Conservation (phyloP, 2,888 invertebrate species). For the Molorchus minor region DNA sequence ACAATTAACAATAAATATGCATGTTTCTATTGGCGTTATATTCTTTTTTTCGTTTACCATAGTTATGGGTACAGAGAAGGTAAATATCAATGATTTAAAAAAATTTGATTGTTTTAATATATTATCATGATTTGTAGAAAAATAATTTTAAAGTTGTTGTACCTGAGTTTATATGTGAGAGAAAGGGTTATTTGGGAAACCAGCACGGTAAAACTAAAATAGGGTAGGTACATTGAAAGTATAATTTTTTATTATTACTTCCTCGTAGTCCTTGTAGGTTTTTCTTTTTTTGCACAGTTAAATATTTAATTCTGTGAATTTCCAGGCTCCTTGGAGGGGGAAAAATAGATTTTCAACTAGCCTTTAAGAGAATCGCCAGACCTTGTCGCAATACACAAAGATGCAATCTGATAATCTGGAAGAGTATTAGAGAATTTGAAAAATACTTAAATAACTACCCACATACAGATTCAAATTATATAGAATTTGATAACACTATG, state of each 20-base stretch:
- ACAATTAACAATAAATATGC: no score
- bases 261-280: no score
- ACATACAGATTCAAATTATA: background rate
- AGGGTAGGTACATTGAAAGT: constrained; percentile 9
- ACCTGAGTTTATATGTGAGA: constrained; percentile 15
- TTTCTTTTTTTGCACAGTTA: background rate
- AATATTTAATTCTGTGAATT: background rate
- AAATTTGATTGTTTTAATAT: background rate
- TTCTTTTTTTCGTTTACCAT: background rate
- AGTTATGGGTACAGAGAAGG: background rate
- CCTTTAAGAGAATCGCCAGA: background rate
- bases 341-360: constrained; percentile 5
- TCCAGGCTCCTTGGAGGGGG: constrained; percentile 2
- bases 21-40: no score
- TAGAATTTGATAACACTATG: constrained; percentile 10
- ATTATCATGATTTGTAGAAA: background rate
- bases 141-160: background rate
- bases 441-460: constrained; percentile 12
- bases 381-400: constrained; percentile 5
- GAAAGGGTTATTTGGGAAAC: background rate
- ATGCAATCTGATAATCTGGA: constrained; percentile 12
- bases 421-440: constrained; percentile 10
- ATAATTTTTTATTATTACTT: no score
- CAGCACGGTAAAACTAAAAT: background rate
- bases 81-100: background rate